Percentiles rank a stretch among this genome's conserved stretches.
Evolutionary conservation across 2,888 invertebrate genomes (phyloP).

Genomic region (Tortricodes alternella): DNA sequence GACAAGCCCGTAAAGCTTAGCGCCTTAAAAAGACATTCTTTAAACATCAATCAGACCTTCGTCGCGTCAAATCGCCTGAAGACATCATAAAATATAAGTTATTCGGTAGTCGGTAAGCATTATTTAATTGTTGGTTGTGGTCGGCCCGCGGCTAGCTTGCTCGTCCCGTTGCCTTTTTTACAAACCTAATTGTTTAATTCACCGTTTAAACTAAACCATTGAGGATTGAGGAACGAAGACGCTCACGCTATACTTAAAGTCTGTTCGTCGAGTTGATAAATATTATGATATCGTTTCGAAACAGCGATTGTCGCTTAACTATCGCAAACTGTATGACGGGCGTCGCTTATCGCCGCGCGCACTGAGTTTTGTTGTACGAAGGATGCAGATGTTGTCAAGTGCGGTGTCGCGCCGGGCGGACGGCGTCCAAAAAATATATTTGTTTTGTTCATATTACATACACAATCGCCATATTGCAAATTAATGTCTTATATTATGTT

Average conservation of each 20-base stretch:
- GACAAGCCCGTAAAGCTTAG: slow-evolving; percentile 48
- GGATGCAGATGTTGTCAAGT: too few species aligned
- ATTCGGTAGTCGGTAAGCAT: slow-evolving; percentile 78
- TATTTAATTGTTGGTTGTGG: slow-evolving; percentile 78
- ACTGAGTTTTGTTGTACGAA: too few species aligned
- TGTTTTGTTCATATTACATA: too few species aligned
- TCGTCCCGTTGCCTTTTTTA: slow-evolving; percentile 39
- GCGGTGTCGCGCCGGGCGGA: too few species aligned
- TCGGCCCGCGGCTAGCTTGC: slow-evolving; percentile 59
- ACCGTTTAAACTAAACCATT: slow-evolving; percentile 45
- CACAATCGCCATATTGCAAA: too few species aligned
- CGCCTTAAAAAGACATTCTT: slow-evolving; percentile 46
- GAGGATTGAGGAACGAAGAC: slow-evolving; percentile 31
- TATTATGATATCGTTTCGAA: too few species aligned
- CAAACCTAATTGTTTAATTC: slow-evolving; percentile 44
- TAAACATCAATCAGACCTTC: slow-evolving; percentile 67
- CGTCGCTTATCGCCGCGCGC: too few species aligned
- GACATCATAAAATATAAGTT: slow-evolving; percentile 72
- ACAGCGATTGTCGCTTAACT: too few species aligned
- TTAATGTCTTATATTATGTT: too few species aligned
- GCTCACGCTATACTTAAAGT: slow-evolving; percentile 17
- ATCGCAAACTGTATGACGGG: too few species aligned
- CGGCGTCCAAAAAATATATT: too few species aligned
- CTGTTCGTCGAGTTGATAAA: too few species aligned
- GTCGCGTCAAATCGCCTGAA: slow-evolving; percentile 73